Evolutionary conservation across 2,888 invertebrate species (phyloP), one percentile per base, ranked within the genome.

Genomic region (Seira sanloemensis): DNA sequence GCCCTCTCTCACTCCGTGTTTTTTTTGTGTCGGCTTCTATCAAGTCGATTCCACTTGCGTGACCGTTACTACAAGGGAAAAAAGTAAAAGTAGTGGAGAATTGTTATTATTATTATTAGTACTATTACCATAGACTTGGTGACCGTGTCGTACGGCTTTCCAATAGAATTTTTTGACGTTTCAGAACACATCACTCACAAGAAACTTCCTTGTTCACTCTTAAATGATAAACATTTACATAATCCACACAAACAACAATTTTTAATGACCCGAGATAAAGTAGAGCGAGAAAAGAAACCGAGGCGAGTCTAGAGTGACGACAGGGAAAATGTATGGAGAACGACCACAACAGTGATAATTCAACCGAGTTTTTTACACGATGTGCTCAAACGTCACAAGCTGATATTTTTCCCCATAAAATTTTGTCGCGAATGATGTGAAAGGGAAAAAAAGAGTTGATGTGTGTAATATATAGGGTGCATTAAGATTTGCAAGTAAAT

Each of bases 1-100:
- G 4, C 37, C 12, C 4, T 7, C 37, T 7, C 12, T 37, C 37
- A 7, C 37, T 37, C 12, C 5, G 18, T 18, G 58, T n/a, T 9
- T 58, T 58, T 58, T 58, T 16, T 58, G 76, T 76, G 76, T 76
- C 76, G 76, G 76, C 76, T 76, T 76, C 24, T 37, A 50, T 74
- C 2, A 19, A 27, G 5, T 67, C 21, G 50, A 9, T 50, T 25
- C 26, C 77, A 18, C 77, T 24, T 77, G 68, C 77, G 77, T 77
- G 77, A 26, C 77, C 77, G 77, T 77, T 77, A 69, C 68, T 77
- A 58, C 68, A 67, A 1, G 24, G 19, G 46, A 23, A 26, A 26
- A 72, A 72, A 27, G 46, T n/a, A 26, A 26, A 72, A 72, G 54
- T 54, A 46, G 54, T 50, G 27, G 58, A 26, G 46, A 19, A 37